Base-by-base conservation (phyloP, 2,888 invertebrate genomes). In the Alentia gelatinosa region DNA sequence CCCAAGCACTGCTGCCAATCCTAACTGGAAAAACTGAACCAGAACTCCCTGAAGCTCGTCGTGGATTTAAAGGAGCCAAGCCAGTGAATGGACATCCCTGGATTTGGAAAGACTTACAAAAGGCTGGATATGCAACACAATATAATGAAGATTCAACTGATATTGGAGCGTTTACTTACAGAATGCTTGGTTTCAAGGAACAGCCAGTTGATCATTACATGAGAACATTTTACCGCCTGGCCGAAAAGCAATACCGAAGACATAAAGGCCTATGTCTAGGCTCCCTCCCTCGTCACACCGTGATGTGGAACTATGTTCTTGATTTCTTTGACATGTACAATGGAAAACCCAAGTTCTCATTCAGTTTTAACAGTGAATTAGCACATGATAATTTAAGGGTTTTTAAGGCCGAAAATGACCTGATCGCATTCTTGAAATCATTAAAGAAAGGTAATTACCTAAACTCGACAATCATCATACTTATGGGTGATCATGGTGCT, bases 121-220 rank as follows among this genome's bases (percentile, higher is more conserved):
- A 95, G 7, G 93, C 93, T 19, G 96, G 96, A 3, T 96, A 96
- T 92, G 95, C 95, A 40, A 98, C 98, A 0, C 98, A 97, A 0
- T 99, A 98, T 95, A 97, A 98, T 94, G 99, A 99, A 95, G 99
- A 99, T 95, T 97, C 97, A 94, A 98, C 98, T 0, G 96, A 97
- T 94, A 97, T 98, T 39, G 98, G 98, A 0, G 98, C 98, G 0
- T 99, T 99, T 95, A 98, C 98, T 1, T 98, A 50, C n/a, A 47
- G 88, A 19, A 35, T 99, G 95, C 98, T 98, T 93, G 99, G 99
- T 0, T 99, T 99, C 95, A 96, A 97, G 47, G 96, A 97, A 3
- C 97, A 97, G 93, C 99, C 99, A 0, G 98, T 98, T 0, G 98
- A 99, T 96, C 98, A 99, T 96, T 99, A 98, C 95, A 97, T 98